These are phyloP conservation scores for Seriola aureovittata DNA, from an alignment of 2,113 vertebrate species.

Conservation along the genomic window DNA sequence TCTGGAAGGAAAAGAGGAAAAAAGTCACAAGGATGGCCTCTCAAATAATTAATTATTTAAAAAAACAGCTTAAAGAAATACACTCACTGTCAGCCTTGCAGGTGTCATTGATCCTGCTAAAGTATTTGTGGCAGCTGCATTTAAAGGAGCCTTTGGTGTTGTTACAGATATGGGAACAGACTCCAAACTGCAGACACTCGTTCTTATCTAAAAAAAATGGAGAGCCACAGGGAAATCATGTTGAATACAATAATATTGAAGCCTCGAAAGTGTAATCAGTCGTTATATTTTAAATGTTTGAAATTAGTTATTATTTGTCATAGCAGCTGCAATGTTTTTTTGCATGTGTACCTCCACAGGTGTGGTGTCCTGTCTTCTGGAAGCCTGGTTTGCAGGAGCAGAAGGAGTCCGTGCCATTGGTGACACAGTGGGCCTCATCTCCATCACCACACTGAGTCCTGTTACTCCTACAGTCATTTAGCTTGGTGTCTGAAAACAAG, in stretches of 20 bases:
- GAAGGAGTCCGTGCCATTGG: conserved; percentile 86
- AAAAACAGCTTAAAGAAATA: not conserved
- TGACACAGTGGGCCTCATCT: conserved; percentile 90
- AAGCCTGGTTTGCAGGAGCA: conserved; percentile 94
- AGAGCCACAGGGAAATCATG: not conserved
- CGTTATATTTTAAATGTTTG: not conserved
- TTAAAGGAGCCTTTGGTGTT: conserved; percentile 95
- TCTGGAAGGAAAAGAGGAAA: conserved; percentile 21
- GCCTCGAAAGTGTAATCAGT: not conserved
- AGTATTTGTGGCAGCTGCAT: conserved; percentile 95
- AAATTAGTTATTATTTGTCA: not conserved
- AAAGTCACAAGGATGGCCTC: not conserved
- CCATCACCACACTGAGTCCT: conserved; percentile 90
- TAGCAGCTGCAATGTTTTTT: not conserved
- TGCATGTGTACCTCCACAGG: conserved; percentile 89
- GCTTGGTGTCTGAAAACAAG: conserved; percentile 85
- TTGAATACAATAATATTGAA: not conserved
- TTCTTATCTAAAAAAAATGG: conserved; percentile 88
- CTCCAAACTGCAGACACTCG: conserved; percentile 92
- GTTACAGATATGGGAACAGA: conserved; percentile 97
- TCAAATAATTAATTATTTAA: not conserved
- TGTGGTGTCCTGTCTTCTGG: conserved; percentile 88
- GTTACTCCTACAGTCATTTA: conserved; percentile 90
- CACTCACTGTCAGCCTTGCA: conserved; percentile 95
- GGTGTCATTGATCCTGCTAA: conserved; percentile 91